These are phyloP conservation scores for Epizoanthus ramosus DNA, from an alignment of 92 coral and sea anemone genomes.

Conservation along the genomic window DNA sequence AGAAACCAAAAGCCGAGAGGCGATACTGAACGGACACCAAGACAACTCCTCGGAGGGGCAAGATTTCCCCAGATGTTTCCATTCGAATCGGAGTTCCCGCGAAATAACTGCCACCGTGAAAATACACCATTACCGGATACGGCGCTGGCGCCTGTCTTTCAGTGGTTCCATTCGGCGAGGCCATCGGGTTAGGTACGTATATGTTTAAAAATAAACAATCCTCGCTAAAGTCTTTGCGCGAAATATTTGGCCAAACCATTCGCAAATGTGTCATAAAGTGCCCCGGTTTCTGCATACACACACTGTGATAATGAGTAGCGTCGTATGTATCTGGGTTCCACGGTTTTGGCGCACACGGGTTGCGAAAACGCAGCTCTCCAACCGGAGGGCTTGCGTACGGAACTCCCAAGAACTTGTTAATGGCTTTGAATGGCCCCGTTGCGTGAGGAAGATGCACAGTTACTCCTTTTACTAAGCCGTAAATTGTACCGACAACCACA, in stretches of 20 bases:
- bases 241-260: constrained; percentile 14
- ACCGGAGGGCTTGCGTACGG: constrained; percentile 35
- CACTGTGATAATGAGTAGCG: constrained; percentile 38
- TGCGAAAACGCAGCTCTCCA: constrained; percentile 26
- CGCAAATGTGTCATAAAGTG: background rate
- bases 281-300: constrained; percentile 11
- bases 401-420: constrained; percentile 47
- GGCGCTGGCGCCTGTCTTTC: constrained; percentile 9
- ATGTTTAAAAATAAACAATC: constrained; percentile 41
- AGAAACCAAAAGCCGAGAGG: constrained; percentile 36
- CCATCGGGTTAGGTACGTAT: constrained; percentile 22
- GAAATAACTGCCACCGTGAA: constrained; percentile 38
- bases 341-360: constrained; percentile 13
- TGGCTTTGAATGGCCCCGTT: constrained; percentile 41
- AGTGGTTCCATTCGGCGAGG: constrained; percentile 20
- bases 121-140: constrained; percentile 43
- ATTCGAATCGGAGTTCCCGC: constrained; percentile 42
- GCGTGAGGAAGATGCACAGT: constrained; percentile 39
- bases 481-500: constrained; percentile 24
- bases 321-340: constrained; percentile 28
- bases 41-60: constrained; percentile 33
- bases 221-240: constrained; percentile 29
- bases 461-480: constrained; percentile 20
- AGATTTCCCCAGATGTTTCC: constrained; percentile 28
- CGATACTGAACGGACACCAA: constrained; percentile 42